phyloP scores from a whole-genome alignment of 2,113 vertebrate genomes.

The Vimba vimba region DNA sequence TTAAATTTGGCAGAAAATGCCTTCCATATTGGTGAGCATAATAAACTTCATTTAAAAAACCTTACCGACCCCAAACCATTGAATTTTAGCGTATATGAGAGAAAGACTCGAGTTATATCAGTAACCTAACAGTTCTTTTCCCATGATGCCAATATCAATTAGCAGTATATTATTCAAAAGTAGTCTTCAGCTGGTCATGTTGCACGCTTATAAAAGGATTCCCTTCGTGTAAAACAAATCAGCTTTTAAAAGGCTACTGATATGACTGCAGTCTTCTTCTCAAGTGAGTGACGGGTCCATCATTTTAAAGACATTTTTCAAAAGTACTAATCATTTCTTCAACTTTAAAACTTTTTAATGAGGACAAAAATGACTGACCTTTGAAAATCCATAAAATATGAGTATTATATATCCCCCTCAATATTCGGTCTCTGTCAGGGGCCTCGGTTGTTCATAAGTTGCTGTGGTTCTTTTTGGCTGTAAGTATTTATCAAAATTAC shows the following conservation, averaged over 20 bases:
- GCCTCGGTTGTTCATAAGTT: neutral
- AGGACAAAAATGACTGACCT: slow-evolving; percentile 1
- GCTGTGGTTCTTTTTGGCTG: neutral
- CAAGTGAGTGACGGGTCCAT: neutral
- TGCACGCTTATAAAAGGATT: neutral
- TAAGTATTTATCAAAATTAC: neutral
- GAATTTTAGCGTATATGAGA: neutral
- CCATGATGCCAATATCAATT: no score
- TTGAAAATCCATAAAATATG: slow-evolving; percentile 5
- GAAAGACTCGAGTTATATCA: neutral
- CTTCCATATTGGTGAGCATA: no score
- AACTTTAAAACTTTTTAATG: slow-evolving; percentile 6
- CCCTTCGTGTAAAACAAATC: neutral
- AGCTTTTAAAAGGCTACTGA: neutral
- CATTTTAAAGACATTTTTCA: neutral
- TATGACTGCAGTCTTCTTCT: neutral
- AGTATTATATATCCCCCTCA: neutral
- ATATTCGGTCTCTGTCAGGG: neutral
- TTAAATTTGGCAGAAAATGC: no score
- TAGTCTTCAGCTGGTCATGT: no score
- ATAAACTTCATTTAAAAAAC: neutral
- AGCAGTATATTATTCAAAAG: no score
- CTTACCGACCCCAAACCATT: neutral
- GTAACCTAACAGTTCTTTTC: no score
- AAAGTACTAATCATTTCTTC: neutral